Evolutionary conservation across 2,797 vertebrate species (phyloP), one percentile per base, ranked within the genome.

Genomic region (Threskiornis aethiopicus): DNA sequence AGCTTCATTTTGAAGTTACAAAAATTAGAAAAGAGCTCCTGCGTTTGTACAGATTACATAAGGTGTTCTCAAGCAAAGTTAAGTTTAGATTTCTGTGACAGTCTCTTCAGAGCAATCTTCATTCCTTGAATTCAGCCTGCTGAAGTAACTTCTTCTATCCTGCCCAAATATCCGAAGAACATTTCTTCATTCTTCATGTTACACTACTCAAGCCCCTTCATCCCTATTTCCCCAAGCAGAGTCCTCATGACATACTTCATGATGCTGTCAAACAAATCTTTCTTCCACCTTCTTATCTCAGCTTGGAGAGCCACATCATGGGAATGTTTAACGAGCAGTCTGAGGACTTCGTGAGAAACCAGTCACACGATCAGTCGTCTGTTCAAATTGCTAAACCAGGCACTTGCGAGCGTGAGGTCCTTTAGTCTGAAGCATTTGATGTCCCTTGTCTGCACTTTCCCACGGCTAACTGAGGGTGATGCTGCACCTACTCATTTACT

Each of bases 71-170:
- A 77, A 87, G 44, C 66, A 81, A 79, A 37, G 46, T 80, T 65
- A 44, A 57, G 35, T 47, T 35, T 69, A 58, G 46, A 57, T 66
- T 52, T 72, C 72, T 93, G 71, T 11, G 16, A 62, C 33, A 80
- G 58, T 85, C 91, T 92, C 66, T 70, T 93, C 92, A 93, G 39
- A 83, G 83, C 33, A 58, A 72, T 82, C 59, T 85, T 78, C 78
- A 29, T 47, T 67, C 78, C 87, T 79, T 24, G 75, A 93, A 59
- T 70, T 70, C 77, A 93, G 78, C 72, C 75, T 89, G 89, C 71
- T 90, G 92, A 73, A 69, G 39, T 22, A 78, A 72, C n/a, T 82
- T 94, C 87, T 97, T 95, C 83, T 84, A 95, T 90, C 73, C 67
- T 91, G 82, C 84, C 91, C 92, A 73, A 44, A 47, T 41, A 31